Conservation (phyloP, 2,888 invertebrate species). For the Harpagoxenus sublaevis region DNA sequence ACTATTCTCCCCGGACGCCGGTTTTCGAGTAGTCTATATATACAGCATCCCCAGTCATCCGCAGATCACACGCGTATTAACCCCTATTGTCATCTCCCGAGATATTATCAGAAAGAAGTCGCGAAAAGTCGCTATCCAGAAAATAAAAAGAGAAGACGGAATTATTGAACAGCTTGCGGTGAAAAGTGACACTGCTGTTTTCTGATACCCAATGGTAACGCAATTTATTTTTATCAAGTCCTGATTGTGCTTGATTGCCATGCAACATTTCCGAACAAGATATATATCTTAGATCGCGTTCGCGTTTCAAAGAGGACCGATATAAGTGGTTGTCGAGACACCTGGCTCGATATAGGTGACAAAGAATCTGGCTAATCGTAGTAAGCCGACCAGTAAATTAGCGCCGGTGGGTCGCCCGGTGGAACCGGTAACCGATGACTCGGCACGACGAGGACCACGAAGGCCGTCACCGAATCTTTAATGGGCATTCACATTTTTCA, state of each 20-base stretch:
- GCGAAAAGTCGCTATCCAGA: background rate
- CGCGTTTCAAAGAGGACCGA: slow-evolving; percentile 9
- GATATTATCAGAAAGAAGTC: background rate
- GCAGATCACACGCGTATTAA: slow-evolving; percentile 24
- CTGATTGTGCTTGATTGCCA: background rate
- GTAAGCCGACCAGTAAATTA: slow-evolving; percentile 73
- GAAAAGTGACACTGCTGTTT: background rate
- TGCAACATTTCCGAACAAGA: background rate
- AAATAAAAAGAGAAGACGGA: background rate
- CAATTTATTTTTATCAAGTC: background rate
- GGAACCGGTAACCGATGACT: slow-evolving; percentile 71
- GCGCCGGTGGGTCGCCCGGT: slow-evolving; percentile 55
- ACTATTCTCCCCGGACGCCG: slow-evolving; percentile 1
- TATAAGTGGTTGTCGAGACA: slow-evolving; percentile 4
- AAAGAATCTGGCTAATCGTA: slow-evolving; percentile 70
- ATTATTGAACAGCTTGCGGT: background rate
- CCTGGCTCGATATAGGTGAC: slow-evolving; percentile 61
- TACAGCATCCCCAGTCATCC: slow-evolving; percentile 34
- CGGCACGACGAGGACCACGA: slow-evolving; percentile 61
- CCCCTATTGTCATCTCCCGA: slow-evolving; percentile 20
- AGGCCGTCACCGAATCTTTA: slow-evolving; percentile 75
- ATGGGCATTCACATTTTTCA: slow-evolving; percentile 79
- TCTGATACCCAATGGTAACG: background rate
- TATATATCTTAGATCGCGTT: slow-evolving; percentile 12
- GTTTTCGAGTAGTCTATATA: background rate